phyloP scores from a whole-genome alignment of 2,888 invertebrate genomes.

The Trachelus iudaicus region DNA sequence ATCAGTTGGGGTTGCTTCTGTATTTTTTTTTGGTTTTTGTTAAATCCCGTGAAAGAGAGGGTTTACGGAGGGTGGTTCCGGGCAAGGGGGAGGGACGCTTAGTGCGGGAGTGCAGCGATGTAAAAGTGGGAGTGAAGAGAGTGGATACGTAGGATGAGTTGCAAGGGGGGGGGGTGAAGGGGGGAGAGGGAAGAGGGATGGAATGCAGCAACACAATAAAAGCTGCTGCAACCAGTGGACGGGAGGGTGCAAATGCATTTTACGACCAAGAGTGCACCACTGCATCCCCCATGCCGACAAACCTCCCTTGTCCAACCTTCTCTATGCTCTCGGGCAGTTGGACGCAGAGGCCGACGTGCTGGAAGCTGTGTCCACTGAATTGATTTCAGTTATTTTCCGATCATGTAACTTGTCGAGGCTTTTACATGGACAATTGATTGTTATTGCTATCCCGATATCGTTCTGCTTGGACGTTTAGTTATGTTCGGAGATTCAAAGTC shows the following conservation, averaged over 20 bases:
- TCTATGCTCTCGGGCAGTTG: conserved; percentile 21
- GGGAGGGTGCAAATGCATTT: conserved; percentile 50
- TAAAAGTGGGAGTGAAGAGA: conserved; percentile 20
- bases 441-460: conserved; percentile 44
- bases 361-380: conserved; percentile 38
- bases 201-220: conserved; percentile 44
- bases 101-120: conserved; percentile 12
- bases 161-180: neutral
- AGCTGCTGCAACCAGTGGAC: conserved; percentile 33
- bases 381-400: conserved; percentile 49
- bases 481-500: neutral
- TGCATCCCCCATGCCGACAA: conserved; percentile 8
- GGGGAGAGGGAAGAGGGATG: conserved; percentile 22
- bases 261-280: conserved; percentile 46
- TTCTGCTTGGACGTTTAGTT: neutral
- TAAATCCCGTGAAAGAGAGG: conserved; percentile 16
- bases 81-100: conserved; percentile 16
- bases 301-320: conserved; percentile 26
- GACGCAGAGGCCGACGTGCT: conserved; percentile 9
- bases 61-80: conserved; percentile 3
- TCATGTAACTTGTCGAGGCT: conserved; percentile 45
- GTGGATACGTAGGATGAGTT: conserved; percentile 9
- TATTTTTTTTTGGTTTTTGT: conserved; percentile 26
- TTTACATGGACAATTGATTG: conserved; percentile 52
- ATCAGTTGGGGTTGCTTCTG: conserved; percentile 49